A percentile compares a stretch with the other conserved stretches of the same genome.
Evolutionary conservation across 2,888 invertebrate genomes (phyloP).

Genomic region (Crocallis elinguaria): DNA sequence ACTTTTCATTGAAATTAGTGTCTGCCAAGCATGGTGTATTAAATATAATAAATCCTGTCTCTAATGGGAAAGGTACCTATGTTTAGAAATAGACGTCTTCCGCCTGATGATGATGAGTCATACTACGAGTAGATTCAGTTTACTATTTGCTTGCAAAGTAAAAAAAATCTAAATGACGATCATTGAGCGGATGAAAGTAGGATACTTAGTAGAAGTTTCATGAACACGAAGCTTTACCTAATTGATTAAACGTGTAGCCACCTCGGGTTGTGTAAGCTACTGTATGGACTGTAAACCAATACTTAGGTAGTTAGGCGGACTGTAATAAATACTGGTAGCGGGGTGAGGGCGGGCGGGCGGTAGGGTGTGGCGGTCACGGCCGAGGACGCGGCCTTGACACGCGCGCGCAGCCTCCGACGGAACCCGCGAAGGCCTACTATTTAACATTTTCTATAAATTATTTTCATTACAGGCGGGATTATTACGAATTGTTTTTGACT

Average conservation of each 20-base stretch:
- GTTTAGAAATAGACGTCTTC: too few species aligned
- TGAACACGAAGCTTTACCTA: constrained; percentile 1
- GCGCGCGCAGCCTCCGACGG: constrained; percentile 67
- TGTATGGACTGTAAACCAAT: constrained; percentile 1
- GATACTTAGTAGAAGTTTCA: background rate
- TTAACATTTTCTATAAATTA: constrained; percentile 14
- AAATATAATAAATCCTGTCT: too few species aligned
- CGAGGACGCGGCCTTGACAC: constrained; percentile 80
- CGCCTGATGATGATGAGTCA: too few species aligned
- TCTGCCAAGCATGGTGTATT: too few species aligned
- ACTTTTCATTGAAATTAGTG: too few species aligned
- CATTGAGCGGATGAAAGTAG: too few species aligned
- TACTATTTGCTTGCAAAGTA: too few species aligned
- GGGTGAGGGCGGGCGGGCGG: constrained; percentile 27
- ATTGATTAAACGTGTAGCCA: background rate
- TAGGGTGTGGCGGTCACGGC: constrained; percentile 68
- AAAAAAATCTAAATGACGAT: too few species aligned
- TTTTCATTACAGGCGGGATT: too few species aligned
- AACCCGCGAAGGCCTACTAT: constrained; percentile 27
- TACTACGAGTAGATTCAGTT: too few species aligned
- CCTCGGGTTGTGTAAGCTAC: constrained; percentile 5
- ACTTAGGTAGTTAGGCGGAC: constrained; percentile 20
- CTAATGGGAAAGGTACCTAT: too few species aligned
- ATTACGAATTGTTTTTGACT: too few species aligned
- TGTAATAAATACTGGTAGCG: constrained; percentile 22